phyloP scores from a whole-genome alignment of 92 coral and sea anemone genomes.

The Palythoa grandiflora region DNA sequence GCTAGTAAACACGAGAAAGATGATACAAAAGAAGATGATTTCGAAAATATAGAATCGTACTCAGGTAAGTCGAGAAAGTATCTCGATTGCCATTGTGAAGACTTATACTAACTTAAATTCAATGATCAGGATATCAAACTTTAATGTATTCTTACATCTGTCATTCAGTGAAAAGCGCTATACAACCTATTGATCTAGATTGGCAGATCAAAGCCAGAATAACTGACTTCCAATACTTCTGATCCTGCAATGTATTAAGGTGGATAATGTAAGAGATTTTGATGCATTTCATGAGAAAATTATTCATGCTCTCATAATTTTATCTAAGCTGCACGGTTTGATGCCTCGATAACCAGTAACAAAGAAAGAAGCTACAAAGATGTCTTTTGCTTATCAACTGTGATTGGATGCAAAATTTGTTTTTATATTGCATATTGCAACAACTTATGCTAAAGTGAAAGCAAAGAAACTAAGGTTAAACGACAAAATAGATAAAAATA shows the following conservation, averaged over 20 bases:
- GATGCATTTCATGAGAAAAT: not conserved
- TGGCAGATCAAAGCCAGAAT: not conserved
- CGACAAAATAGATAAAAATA: not conserved
- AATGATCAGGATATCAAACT: slow-evolving; percentile 12
- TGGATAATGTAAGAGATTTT: not conserved
- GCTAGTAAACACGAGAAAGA: slow-evolving; percentile 16
- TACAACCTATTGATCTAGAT: not conserved
- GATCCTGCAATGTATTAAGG: not conserved
- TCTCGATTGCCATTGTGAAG: not conserved
- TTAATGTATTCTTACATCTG: slow-evolving; percentile 44
- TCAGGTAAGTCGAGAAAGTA: slow-evolving; percentile 23
- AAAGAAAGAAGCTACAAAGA: not conserved
- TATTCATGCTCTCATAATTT: not conserved
- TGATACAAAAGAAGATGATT: slow-evolving; percentile 6
- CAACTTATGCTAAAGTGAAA: not conserved
- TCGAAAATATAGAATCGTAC: slow-evolving; percentile 1
- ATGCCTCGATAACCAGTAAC: not conserved
- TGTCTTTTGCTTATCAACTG: not conserved
- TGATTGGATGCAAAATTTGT: not conserved
- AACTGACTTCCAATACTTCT: not conserved
- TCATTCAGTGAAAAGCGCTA: not conserved
- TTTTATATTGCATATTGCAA: not conserved
- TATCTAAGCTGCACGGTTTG: not conserved
- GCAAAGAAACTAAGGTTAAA: not conserved
- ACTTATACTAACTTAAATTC: not conserved